Evolutionary conservation across 2,888 invertebrate genomes (phyloP).

Genomic region (Catocala sponsa): DNA sequence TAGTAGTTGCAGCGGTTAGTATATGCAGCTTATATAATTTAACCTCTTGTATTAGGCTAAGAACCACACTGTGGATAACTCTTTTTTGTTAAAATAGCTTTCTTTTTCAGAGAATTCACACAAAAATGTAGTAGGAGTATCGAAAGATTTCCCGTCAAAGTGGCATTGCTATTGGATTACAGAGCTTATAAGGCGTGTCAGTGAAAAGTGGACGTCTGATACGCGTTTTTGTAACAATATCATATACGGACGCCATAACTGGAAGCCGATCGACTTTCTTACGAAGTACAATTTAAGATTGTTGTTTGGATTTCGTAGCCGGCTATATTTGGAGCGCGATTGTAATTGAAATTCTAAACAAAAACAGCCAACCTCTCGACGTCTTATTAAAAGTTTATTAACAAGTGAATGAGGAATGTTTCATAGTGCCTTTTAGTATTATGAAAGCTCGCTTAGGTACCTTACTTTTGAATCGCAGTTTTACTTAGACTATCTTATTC

Average conservation of each 20-base stretch:
- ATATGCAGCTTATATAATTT: too few species aligned
- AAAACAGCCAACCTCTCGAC: conserved; percentile 25
- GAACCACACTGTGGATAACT: neutral
- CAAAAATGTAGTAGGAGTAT: conserved; percentile 46
- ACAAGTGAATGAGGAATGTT: conserved; percentile 39
- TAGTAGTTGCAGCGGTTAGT: too few species aligned
- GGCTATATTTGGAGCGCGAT: conserved; percentile 44
- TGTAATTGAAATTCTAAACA: conserved; percentile 48
- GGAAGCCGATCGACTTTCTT: conserved; percentile 76
- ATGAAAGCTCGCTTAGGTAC: conserved; percentile 19
- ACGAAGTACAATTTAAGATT: conserved; percentile 49
- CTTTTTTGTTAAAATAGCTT: conserved; percentile 43
- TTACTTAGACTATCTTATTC: neutral
- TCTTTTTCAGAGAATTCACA: conserved; percentile 42
- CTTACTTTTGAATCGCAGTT: neutral
- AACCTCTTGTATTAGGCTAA: too few species aligned
- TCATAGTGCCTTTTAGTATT: conserved; percentile 27
- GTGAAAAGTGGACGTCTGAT: conserved; percentile 74
- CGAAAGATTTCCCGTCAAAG: conserved; percentile 71
- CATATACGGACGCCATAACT: conserved; percentile 76
- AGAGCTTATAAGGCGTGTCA: conserved; percentile 74
- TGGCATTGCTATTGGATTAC: conserved; percentile 69
- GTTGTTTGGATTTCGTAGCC: conserved; percentile 41
- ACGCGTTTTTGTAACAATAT: conserved; percentile 79
- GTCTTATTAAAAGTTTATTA: conserved; percentile 43